Evolutionary conservation across 2,113 vertebrate species (phyloP), one percentile per base, ranked within the genome.

Genomic region (Pogona vitticeps): DNA sequence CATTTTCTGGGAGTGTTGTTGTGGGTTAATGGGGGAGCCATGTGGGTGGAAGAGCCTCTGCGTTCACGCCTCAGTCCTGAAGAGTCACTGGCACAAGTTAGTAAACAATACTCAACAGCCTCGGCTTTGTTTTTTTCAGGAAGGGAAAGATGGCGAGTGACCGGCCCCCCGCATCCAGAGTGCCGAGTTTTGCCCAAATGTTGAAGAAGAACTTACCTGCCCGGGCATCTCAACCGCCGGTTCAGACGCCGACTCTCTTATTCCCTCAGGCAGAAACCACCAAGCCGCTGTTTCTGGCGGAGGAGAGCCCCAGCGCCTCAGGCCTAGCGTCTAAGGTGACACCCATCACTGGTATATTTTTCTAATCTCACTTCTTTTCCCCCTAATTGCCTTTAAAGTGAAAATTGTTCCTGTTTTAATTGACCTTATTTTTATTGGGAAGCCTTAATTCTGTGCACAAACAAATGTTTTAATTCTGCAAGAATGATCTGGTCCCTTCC

Each of bases 331-430:
- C 90, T 56, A 91, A 83, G 56, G 20, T 87, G 23, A 68, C 59
- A 0, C 89, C 70, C 63, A 89, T 94, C 76, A 88, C 93, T 76
- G 96, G 97, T 97, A 94, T 0, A 8, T 52, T 76, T 42, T 31
- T 31, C 6, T 46, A 40, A 75, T 42, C 1, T 40, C 18, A 14
- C 2, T 28, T 77, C 7, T 12, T 28, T 56, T 20, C 7, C n/a
- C 31, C 31, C 5, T 56, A 77, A 38, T 76, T 76, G 31, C 4
- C 46, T 52, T 52, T 52, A 6, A 10, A 52, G 46, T 5, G 46
- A 52, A n/a, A n/a, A n/a, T n/a, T n/a, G n/a, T n/a, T n/a, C n/a
- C n/a, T n/a, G n/a, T n/a, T n/a, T n/a, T n/a, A n/a, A n/a, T n/a
- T n/a, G n/a, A n/a, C n/a, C n/a, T n/a, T n/a, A n/a, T n/a, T n/a